Conservation (phyloP, 2,888 invertebrate genomes). For the Lasius platythorax region DNA sequence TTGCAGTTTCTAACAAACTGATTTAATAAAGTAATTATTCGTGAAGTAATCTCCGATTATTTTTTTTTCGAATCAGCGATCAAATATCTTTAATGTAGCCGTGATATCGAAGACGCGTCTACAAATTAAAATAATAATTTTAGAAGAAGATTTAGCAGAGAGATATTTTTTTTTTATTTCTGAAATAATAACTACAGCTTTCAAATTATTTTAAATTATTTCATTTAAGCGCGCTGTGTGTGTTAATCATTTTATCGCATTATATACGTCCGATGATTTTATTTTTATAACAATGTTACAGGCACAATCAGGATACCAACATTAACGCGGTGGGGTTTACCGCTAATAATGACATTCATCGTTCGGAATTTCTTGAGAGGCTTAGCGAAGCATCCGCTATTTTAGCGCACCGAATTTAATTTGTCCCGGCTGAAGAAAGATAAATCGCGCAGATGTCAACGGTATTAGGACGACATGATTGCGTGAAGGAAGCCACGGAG, state of each 20-base stretch:
- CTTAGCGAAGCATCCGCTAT: conserved; percentile 29
- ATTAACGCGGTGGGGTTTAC: conserved; percentile 26
- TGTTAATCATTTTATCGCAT: background rate
- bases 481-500: conserved; percentile 24
- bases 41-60: too few species aligned
- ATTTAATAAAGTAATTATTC: too few species aligned
- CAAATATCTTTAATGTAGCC: too few species aligned
- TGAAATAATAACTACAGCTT: too few species aligned
- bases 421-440: conserved; percentile 77
- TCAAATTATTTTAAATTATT: too few species aligned
- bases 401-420: conserved; percentile 74
- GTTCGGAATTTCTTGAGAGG: background rate
- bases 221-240: too few species aligned
- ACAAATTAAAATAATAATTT: too few species aligned
- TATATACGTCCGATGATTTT: conserved; percentile 52
- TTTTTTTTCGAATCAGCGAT: too few species aligned
- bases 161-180: too few species aligned
- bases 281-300: conserved; percentile 79
- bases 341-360: background rate
- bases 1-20: too few species aligned
- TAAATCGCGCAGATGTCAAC: conserved; percentile 83
- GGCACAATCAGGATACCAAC: conserved; percentile 80
- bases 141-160: too few species aligned
- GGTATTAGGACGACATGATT: conserved; percentile 77
- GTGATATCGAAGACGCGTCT: too few species aligned